A percentile compares a stretch with the other conserved stretches of the same genome.
phyloP scores from a whole-genome alignment of 1,140 invertebrate species.

The Hyles euphorbiae region DNA sequence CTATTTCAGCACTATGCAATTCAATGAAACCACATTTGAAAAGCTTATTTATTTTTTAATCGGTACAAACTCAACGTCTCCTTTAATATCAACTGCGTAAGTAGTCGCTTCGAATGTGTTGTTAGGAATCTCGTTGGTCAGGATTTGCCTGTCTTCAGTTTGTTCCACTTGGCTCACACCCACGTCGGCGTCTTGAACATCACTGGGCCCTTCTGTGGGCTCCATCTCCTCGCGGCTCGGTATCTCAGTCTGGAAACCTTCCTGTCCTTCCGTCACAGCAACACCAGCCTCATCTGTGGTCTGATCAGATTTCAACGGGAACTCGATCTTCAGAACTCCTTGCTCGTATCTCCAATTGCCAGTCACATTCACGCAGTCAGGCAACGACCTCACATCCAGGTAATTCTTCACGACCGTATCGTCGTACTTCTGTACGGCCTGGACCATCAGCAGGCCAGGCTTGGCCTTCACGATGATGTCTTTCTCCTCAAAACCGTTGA shows the following conservation, averaged over 20 bases:
- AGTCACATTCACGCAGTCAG: conserved; percentile 25
- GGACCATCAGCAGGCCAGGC: conserved; percentile 38
- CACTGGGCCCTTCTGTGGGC: not conserved
- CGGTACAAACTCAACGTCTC: conserved; percentile 44
- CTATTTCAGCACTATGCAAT: too few relatives aligned
- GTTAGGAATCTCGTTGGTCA: conserved; percentile 28
- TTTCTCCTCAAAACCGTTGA: conserved; percentile 33
- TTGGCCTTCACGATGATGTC: conserved; percentile 40
- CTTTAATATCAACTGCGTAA: conserved; percentile 40
- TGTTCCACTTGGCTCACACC: conserved; percentile 17
- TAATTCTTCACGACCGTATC: conserved; percentile 24
- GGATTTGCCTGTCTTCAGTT: conserved; percentile 17
- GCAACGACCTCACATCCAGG: conserved; percentile 32
- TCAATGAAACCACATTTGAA: too few relatives aligned
- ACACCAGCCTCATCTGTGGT: not conserved
- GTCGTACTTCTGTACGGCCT: conserved; percentile 27
- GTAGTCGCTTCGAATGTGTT: conserved; percentile 38
- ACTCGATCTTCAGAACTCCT: conserved; percentile 37
- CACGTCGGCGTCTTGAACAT: conserved; percentile 28
- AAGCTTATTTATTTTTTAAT: conserved; percentile 7
- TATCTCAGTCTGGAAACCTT: conserved; percentile 5
- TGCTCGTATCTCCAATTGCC: conserved; percentile 46
- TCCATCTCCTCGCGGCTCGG: conserved; percentile 31
- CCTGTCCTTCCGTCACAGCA: not conserved
- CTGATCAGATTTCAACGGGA: conserved; percentile 28